Percentiles rank a stretch among this genome's conserved stretches.
phyloP scores from a whole-genome alignment of 2,888 invertebrate species.

The Athripsodes cinereus region DNA sequence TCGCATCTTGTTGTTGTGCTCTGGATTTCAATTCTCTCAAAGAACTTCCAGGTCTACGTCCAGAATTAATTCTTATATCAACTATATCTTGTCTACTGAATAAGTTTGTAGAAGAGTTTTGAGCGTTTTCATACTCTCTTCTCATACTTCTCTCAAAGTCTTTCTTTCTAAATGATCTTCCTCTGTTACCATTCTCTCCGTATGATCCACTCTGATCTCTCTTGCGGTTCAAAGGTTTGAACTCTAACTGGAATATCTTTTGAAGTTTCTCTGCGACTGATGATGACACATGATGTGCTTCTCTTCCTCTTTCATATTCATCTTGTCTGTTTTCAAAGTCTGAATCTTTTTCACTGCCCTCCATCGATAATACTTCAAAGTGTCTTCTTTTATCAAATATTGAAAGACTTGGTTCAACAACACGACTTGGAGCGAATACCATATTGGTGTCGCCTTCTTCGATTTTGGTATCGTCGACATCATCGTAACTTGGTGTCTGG shows the following conservation, averaged over 20 bases:
- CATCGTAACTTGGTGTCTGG: background rate
- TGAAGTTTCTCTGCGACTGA: background rate
- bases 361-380: conserved; percentile 21
- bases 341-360: conserved; percentile 4
- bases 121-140: conserved; percentile 1
- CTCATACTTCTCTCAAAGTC: conserved; percentile 1
- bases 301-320: background rate
- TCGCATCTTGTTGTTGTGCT: conserved; percentile 12
- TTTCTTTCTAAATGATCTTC: background rate
- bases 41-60: conserved; percentile 15
- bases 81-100: conserved; percentile 15
- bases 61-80: conserved; percentile 2
- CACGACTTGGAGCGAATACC: background rate
- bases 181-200: background rate
- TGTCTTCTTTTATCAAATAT: conserved; percentile 21
- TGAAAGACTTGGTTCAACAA: conserved; percentile 17
- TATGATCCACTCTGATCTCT: background rate
- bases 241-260: background rate
- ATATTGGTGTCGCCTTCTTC: background rate
- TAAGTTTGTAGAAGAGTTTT: conserved; percentile 6
- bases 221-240: conserved; percentile 11
- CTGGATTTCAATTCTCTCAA: conserved; percentile 20
- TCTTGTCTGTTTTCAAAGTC: conserved; percentile 10
- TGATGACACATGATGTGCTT: background rate
- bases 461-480: background rate